phyloP scores from a whole-genome alignment of 2,888 invertebrate species.

The Anorthoa munda region DNA sequence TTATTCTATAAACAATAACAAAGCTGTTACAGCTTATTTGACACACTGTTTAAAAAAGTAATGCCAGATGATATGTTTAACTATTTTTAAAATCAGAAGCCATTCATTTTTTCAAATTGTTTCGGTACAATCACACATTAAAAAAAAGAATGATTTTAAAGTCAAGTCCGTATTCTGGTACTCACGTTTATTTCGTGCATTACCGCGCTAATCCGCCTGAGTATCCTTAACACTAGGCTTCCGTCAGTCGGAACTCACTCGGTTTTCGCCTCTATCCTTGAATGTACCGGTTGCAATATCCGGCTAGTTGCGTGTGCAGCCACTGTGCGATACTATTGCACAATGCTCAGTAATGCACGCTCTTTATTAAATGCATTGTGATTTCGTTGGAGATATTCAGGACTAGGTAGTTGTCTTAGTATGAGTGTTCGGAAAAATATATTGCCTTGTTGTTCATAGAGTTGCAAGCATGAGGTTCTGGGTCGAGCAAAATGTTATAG shows the following conservation, averaged over 20 bases:
- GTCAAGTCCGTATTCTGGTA: not conserved
- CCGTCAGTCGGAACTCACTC: conserved; percentile 61
- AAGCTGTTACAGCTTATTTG: too few relatives aligned
- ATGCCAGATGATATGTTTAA: not conserved
- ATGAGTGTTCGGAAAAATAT: too few relatives aligned
- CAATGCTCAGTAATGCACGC: conserved; percentile 61
- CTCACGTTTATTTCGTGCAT: conserved; percentile 39
- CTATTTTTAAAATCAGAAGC: not conserved
- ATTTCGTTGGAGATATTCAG: conserved; percentile 17
- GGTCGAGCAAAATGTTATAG: too few relatives aligned
- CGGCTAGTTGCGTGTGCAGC: conserved; percentile 74
- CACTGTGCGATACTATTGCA: conserved; percentile 64
- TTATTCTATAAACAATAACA: too few relatives aligned
- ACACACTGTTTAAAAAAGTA: too few relatives aligned
- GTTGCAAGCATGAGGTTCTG: too few relatives aligned
- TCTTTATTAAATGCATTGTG: conserved; percentile 32
- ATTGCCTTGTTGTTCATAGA: too few relatives aligned
- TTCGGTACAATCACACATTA: not conserved
- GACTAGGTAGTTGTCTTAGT: not conserved
- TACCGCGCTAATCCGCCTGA: conserved; percentile 45
- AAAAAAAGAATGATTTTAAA: conserved; percentile 5
- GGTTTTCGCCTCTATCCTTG: conserved; percentile 71
- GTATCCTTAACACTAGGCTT: conserved; percentile 48
- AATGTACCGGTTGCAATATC: conserved; percentile 73
- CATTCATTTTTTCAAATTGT: too few relatives aligned